These are phyloP conservation scores for Armadillidium nasatum DNA, from an alignment of 1,140 invertebrate species.

Conservation along the genomic window DNA sequence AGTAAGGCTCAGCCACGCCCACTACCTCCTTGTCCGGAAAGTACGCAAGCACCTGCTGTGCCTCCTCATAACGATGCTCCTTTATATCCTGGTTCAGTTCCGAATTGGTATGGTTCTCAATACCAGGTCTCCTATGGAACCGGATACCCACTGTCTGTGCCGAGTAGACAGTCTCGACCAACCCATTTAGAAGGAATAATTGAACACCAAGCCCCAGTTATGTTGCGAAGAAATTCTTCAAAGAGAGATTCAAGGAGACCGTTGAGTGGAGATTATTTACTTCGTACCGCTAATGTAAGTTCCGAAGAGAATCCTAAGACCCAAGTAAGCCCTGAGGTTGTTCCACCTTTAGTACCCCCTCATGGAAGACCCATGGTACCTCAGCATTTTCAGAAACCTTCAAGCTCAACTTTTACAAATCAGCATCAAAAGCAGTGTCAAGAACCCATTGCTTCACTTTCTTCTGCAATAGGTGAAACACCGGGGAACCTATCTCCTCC, in stretches of 20 bases:
- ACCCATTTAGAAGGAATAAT: background rate
- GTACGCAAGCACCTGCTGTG: slow-evolving; percentile 23
- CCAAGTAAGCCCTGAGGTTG: slow-evolving; percentile 22
- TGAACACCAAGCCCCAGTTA: slow-evolving; percentile 4
- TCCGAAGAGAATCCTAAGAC: slow-evolving; percentile 19
- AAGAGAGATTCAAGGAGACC: background rate
- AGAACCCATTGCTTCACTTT: too few species aligned
- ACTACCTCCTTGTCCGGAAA: slow-evolving; percentile 33
- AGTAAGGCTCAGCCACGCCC: slow-evolving; percentile 29
- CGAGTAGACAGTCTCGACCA: slow-evolving; percentile 35
- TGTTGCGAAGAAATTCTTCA: slow-evolving; percentile 17
- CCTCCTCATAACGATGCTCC: slow-evolving; percentile 28
- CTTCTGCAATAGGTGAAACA: too few species aligned
- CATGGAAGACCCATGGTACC: slow-evolving; percentile 35
- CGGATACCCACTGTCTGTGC: slow-evolving; percentile 40
- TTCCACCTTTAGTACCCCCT: slow-evolving; percentile 31
- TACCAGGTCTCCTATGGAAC: slow-evolving; percentile 23
- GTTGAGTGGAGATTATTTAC: background rate
- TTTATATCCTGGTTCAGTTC: slow-evolving; percentile 40
- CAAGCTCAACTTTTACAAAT: background rate
- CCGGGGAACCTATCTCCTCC: background rate
- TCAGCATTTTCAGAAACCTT: slow-evolving; percentile 17
- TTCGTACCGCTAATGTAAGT: slow-evolving; percentile 18
- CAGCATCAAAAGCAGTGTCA: slow-evolving; percentile 13
- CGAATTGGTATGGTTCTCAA: slow-evolving; percentile 43